Conservation (phyloP, 2,888 invertebrate genomes). For the Augochlorella aurata region DNA sequence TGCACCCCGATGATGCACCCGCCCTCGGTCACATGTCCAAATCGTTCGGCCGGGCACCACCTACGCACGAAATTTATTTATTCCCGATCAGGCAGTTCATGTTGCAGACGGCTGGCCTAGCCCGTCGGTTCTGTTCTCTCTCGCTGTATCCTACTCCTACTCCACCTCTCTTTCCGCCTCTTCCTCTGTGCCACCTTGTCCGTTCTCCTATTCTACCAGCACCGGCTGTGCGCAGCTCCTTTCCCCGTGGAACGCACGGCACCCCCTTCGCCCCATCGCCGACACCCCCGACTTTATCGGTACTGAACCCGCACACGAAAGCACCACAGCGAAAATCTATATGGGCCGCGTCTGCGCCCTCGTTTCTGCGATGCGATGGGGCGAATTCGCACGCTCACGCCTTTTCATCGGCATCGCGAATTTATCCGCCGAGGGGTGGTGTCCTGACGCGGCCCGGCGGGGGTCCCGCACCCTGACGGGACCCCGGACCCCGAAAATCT, state of each 20-base stretch:
- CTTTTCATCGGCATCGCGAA: constrained; percentile 7
- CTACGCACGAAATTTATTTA: constrained; percentile 61
- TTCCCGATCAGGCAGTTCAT: constrained; percentile 58
- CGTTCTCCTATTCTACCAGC: constrained; percentile 53
- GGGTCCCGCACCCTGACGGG: background rate
- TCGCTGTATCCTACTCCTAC: constrained; percentile 50
- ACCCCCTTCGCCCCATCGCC: constrained; percentile 34
- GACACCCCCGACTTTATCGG: constrained; percentile 43
- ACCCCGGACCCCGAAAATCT: no score
- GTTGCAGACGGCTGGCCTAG: constrained; percentile 66
- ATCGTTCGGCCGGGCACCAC: constrained; percentile 55
- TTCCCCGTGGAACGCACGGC: constrained; percentile 39
- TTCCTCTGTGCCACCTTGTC: constrained; percentile 27
- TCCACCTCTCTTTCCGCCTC: constrained; percentile 39
- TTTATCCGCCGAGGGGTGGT: background rate
- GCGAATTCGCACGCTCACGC: constrained; percentile 36
- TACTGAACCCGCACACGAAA: constrained; percentile 30
- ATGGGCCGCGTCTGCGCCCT: constrained; percentile 80
- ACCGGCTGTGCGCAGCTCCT: constrained; percentile 45
- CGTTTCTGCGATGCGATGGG: background rate
- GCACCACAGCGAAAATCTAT: constrained; percentile 78
- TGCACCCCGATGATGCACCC: constrained; percentile 59
- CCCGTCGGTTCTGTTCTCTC: constrained; percentile 68
- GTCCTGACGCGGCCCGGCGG: background rate
- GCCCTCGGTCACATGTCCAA: constrained; percentile 66